These are phyloP conservation scores for Serinus canaria DNA, from an alignment of 2,113 vertebrate genomes.

Conservation along the genomic window DNA sequence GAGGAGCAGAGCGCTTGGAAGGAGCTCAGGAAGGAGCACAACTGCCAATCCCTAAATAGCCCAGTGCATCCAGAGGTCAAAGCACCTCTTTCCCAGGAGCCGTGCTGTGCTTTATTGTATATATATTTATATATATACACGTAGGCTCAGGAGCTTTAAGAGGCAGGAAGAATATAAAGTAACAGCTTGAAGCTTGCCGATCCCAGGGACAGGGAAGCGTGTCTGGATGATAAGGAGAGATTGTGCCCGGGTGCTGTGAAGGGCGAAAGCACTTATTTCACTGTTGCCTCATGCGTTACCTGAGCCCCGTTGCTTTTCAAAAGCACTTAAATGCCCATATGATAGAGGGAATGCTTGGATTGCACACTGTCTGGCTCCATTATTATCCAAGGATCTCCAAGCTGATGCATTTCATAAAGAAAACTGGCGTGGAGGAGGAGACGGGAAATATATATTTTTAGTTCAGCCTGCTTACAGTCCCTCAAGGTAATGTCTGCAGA, in stretches of 20 bases:
- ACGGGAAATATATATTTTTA: conserved; percentile 6
- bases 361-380: conserved; percentile 63
- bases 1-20: background rate
- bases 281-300: conserved; percentile 61
- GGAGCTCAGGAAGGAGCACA: background rate
- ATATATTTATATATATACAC: background rate
- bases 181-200: background rate
- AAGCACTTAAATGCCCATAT: conserved; percentile 63
- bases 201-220: conserved; percentile 41
- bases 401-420: conserved; percentile 42
- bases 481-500: background rate
- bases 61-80: background rate
- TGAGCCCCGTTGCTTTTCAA: conserved; percentile 61
- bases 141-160: background rate
- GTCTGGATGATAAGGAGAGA: conserved; percentile 59
- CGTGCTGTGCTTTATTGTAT: background rate
- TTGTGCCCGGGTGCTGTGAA: conserved; percentile 66
- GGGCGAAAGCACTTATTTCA: conserved; percentile 64
- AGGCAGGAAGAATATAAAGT: background rate
- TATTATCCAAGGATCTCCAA: conserved; percentile 59
- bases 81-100: background rate
- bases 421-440: background rate
- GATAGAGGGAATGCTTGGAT: conserved; percentile 50
- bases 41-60: background rate
- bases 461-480: conserved; percentile 21